Evolutionary conservation across 2,888 invertebrate species (phyloP).

Genomic region (Aproaerema taeniolella): DNA sequence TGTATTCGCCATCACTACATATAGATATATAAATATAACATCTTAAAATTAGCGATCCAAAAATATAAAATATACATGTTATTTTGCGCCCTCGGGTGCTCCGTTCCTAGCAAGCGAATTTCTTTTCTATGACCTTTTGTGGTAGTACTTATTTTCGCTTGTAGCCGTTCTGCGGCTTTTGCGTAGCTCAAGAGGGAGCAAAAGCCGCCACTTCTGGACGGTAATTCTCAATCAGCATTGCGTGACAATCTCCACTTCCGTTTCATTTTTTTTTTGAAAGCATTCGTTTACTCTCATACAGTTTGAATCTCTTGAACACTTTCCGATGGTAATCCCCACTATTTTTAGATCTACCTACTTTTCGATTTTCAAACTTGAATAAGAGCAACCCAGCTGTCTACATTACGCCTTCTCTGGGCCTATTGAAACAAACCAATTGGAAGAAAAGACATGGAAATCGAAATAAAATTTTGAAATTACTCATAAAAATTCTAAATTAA

Average conservation of each 20-base stretch:
- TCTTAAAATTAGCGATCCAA: conserved; percentile 78
- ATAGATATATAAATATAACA: conserved; percentile 78
- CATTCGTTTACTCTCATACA: conserved; percentile 6
- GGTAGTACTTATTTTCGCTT: conserved; percentile 30
- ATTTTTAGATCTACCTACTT: conserved; percentile 7
- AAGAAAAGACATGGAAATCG: conserved; percentile 7
- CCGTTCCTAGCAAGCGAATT: conserved; percentile 28
- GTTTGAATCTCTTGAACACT: conserved; percentile 6
- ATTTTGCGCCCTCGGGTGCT: conserved; percentile 68
- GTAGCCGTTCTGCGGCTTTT: conserved; percentile 48
- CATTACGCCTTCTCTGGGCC: conserved; percentile 56
- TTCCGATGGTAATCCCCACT: conserved; percentile 7
- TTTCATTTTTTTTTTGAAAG: conserved; percentile 3
- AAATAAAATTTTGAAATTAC: neutral
- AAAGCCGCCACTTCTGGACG: conserved; percentile 74
- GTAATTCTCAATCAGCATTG: conserved; percentile 69
- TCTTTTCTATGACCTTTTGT: conserved; percentile 5
- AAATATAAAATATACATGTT: conserved; percentile 77
- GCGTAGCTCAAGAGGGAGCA: conserved; percentile 62
- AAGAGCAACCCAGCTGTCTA: conserved; percentile 34
- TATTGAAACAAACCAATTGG: conserved; percentile 43
- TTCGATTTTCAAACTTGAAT: conserved; percentile 3
- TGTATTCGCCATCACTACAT: conserved; percentile 73
- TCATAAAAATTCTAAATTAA: neutral
- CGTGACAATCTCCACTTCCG: conserved; percentile 36